phyloP scores from a whole-genome alignment of 2,113 vertebrate species.

The Agelaius tricolor region DNA sequence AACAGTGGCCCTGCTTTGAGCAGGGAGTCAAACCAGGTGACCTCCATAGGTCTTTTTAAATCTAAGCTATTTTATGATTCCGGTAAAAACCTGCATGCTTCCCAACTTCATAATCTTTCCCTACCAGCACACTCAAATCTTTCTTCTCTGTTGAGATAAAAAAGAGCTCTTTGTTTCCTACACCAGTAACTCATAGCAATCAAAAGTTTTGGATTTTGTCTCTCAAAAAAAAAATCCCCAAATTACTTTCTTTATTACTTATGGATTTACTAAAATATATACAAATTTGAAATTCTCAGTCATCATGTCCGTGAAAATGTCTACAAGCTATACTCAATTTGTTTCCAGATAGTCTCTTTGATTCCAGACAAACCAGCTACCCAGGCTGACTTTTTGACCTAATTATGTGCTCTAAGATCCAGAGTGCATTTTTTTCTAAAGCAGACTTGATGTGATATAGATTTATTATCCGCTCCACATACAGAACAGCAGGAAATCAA shows the following conservation, averaged over 20 bases:
- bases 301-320: not conserved
- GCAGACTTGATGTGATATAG: not conserved
- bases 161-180: not conserved
- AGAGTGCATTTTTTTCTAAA: not conserved
- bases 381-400: constrained; percentile 21
- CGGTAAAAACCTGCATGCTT: not conserved
- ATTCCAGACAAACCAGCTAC: constrained; percentile 2
- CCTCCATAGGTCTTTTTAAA: not conserved
- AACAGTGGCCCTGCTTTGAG: not conserved
- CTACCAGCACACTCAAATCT: not conserved
- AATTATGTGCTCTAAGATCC: constrained; percentile 20
- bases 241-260: not conserved
- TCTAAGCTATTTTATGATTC: not conserved
- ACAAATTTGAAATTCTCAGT: not conserved
- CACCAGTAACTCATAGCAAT: not conserved
- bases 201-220: not conserved
- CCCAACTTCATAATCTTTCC: not conserved
- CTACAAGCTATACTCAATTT: not conserved
- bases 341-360: not conserved
- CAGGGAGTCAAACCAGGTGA: not conserved
- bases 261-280: not conserved
- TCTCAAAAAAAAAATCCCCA: not conserved
- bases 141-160: not conserved
- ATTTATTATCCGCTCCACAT: not conserved
- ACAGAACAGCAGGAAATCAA: constrained; percentile 3